Evolutionary conservation across 2,888 invertebrate species (phyloP), one percentile per base, ranked within the genome.

Genomic region (Pandemis corylana): DNA sequence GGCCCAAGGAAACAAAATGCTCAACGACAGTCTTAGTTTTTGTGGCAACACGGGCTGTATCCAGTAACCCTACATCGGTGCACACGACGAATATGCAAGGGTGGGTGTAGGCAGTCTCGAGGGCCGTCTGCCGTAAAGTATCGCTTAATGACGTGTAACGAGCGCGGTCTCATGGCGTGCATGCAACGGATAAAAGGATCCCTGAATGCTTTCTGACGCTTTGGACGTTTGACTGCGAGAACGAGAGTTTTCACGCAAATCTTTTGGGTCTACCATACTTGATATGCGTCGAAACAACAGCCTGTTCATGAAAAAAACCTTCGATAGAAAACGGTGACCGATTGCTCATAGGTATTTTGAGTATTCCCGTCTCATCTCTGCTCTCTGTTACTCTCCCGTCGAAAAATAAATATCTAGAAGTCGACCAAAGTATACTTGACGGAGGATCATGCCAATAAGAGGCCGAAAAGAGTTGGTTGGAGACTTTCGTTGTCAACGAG

Each of bases 141-240:
- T 94, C 93, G 93, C 93, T 92, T 94, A 94, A 94, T 94, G 94
- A 94, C 93, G 93, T 93, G 94, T 93, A 93, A 94, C 94, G 92
- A 93, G 92, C 90, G 84, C 85, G 89, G 89, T 90, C 89, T 86
- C 88, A 74, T 68, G 67, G 10, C 70, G 65, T 56, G 71, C 68
- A 70, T 36, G 28, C 63, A 51, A 64, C 71, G 71, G 59, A 75
- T 71, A 71, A 75, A 75, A 75, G 75, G 71, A 71, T 68, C 64
- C 68, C 44, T 46, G 49, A 62, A 75, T 61, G 69, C 59, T 69
- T 73, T 72, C 46, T 68, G 64, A 46, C 53, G 63, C 59, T 53
- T 59, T 61, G 68, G 68, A 64, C 65, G 15, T 74, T 69, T 64
- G 42, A 64, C 20, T 64, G 64, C 15, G 46, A 64, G 64, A n/a